Percentiles rank a stretch among this genome's conserved stretches.
Evolutionary conservation across 1,140 invertebrate genomes (phyloP).

Genomic region (Tribolium madens): DNA sequence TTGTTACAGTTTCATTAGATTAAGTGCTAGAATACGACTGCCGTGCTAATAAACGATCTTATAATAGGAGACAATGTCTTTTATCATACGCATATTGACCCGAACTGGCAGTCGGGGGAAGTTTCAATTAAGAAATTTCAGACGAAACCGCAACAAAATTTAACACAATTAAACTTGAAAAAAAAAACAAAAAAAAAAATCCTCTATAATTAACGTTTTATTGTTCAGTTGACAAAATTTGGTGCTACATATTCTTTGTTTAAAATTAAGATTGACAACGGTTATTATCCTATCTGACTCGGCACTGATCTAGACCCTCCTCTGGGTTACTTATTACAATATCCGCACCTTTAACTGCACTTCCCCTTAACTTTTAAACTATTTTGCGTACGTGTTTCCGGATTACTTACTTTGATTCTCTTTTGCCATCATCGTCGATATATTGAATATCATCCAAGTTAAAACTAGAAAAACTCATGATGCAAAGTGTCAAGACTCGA

Average conservation of each 20-base stretch:
- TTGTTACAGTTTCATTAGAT: slow-evolving; percentile 41
- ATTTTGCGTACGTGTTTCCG: slow-evolving; percentile 23
- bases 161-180: neutral
- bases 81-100: slow-evolving; percentile 39
- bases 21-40: slow-evolving; percentile 29
- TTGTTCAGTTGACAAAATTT: neutral
- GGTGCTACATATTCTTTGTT: too few relatives aligned
- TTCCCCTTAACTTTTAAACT: slow-evolving; percentile 5
- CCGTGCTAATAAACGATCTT: slow-evolving; percentile 29
- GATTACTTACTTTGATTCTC: slow-evolving; percentile 14
- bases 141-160: neutral
- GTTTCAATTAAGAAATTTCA: slow-evolving; percentile 19
- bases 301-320: slow-evolving; percentile 29
- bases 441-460: slow-evolving; percentile 31
- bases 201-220: too few relatives aligned
- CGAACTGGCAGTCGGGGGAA: neutral
- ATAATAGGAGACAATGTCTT: slow-evolving; percentile 26
- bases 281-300: slow-evolving; percentile 21
- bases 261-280: slow-evolving; percentile 14
- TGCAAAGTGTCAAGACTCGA: neutral
- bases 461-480: slow-evolving; percentile 25
- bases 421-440: slow-evolving; percentile 31
- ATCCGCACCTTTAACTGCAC: slow-evolving; percentile 15
- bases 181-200: too few relatives aligned
- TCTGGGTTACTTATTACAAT: slow-evolving; percentile 29